Conservation (phyloP, 1,140 invertebrate genomes). For the Adoxophyes honmai region DNA sequence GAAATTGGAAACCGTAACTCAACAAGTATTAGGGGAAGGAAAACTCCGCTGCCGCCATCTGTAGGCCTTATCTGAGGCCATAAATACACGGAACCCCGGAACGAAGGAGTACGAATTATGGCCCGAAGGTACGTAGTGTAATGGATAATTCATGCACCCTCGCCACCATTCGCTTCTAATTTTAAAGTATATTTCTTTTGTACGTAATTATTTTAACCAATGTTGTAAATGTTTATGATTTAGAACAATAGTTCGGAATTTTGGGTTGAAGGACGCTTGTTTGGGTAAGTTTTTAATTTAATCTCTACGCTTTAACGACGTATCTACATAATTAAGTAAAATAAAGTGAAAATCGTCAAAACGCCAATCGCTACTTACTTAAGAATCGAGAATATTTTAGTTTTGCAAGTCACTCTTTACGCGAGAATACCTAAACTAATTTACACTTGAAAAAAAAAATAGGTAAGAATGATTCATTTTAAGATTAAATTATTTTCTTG, state of each 20-base stretch:
- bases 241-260: background rate
- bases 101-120: constrained; percentile 66
- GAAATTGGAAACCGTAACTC: constrained; percentile 74
- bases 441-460: too few relatives aligned
- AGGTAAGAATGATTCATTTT: too few relatives aligned
- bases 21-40: constrained; percentile 73
- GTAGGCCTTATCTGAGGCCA: constrained; percentile 70
- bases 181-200: constrained; percentile 57
- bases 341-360: too few relatives aligned
- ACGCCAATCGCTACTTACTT: too few relatives aligned
- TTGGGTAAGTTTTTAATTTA: too few relatives aligned
- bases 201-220: constrained; percentile 54
- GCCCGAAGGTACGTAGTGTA: constrained; percentile 61
- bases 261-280: too few relatives aligned
- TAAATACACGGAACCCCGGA: constrained; percentile 67
- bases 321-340: too few relatives aligned
- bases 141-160: constrained; percentile 75
- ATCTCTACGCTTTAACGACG: too few relatives aligned
- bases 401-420: too few relatives aligned
- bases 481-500: too few relatives aligned
- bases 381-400: too few relatives aligned
- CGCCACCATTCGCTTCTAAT: constrained; percentile 39
- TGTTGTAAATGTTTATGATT: background rate
- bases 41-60: constrained; percentile 66
- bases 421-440: too few relatives aligned